Base-by-base conservation (phyloP, 2,797 vertebrate species). In the Clangula hyemalis region DNA sequence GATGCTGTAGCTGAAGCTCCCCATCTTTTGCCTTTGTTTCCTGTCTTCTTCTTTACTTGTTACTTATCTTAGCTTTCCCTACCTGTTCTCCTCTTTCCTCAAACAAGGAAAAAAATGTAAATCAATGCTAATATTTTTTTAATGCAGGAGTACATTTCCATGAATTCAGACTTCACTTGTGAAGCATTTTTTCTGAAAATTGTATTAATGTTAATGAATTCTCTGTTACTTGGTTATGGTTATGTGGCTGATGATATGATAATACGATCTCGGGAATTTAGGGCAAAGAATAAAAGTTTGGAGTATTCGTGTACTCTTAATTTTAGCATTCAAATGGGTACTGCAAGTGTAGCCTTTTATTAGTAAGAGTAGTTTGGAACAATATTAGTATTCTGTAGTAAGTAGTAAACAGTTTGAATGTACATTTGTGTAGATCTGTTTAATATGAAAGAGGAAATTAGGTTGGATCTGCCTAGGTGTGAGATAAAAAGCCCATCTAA, bases 401-500 rank as follows among this genome's bases (percentile, higher is more conserved):
- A 36, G 82, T 78, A 78, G 80, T 82, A 79, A 79, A 90, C 53
- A 93, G 54, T 49, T 10, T 61, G 73, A 94, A 70, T 3, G 41
- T 69, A 25, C 3, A 4, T 69, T 86, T 65, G 30, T 94, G 74
- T 60, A 78, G 86, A 49, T 28, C 70, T 76, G 13, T 39, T 69
- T 83, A 92, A 57, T 82, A 41, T 49, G 69, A 79, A 49, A 2
- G 3, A 94, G 86, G 84, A 92, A 64, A 61, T 73, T 57, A 71
- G 61, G 47, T 58, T 94, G 92, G 88, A 91, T 95, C 82, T 82
- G 72, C 87, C 92, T 85, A 90, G 88, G 79, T 73, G 61, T 85
- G 66, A 97, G 95, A 94, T 85, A 91, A 97, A 96, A 97, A 96
- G 30, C 54, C 53, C 70, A 39, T 94, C 70, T 36, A 43, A 87